Percentiles rank a stretch among this genome's conserved stretches.
These are phyloP conservation scores for Pinna nobilis DNA, from an alignment of 1,140 invertebrate genomes.

Conservation along the genomic window DNA sequence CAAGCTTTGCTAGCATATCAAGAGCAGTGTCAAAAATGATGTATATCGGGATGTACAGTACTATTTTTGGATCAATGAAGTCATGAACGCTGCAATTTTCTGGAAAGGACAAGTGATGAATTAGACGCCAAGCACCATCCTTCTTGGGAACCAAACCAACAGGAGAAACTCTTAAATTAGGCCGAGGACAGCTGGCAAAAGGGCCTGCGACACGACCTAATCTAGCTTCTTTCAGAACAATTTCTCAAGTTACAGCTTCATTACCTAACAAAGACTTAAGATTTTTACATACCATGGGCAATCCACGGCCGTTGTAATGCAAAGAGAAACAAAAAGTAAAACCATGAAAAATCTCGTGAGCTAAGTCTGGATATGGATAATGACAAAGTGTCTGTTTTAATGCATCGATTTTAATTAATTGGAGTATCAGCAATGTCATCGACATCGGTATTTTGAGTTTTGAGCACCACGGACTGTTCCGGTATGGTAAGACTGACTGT, in stretches of 20 bases:
- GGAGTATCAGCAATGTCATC: no score
- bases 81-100: conserved; percentile 19
- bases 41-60: neutral
- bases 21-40: neutral
- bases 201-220: conserved; percentile 31
- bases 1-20: neutral
- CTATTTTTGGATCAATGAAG: conserved; percentile 14
- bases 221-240: conserved; percentile 18
- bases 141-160: conserved; percentile 33
- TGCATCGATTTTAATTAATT: no score
- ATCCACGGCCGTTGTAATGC: conserved; percentile 17
- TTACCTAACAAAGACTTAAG: neutral
- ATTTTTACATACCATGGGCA: conserved; percentile 10
- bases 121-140: conserved; percentile 31
- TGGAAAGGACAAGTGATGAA: conserved; percentile 41
- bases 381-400: no score
- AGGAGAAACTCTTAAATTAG: conserved; percentile 22
- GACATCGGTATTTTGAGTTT: no score
- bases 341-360: neutral
- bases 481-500: no score
- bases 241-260: neutral
- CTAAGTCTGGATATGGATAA: no score
- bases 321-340: conserved; percentile 22
- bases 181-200: conserved; percentile 19
- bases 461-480: no score